Evolutionary conservation across 1,140 invertebrate genomes (phyloP).

Genomic region (Eriosoma lanigerum): DNA sequence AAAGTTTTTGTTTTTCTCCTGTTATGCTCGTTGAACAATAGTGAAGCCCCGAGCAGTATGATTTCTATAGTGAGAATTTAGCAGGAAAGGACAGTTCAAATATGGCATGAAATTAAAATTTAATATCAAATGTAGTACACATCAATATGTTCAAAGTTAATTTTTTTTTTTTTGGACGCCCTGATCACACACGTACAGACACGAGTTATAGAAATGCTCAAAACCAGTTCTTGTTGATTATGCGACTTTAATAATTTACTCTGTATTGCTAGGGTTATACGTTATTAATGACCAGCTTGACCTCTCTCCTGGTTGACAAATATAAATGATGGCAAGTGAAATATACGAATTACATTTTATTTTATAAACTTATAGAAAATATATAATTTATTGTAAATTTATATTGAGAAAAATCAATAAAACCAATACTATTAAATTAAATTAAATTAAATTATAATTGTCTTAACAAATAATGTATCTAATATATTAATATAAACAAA

Average conservation of each 20-base stretch:
- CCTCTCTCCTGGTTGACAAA: slow-evolving; percentile 50
- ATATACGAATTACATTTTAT: slow-evolving; percentile 29
- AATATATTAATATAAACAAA: too few species aligned
- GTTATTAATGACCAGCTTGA: slow-evolving; percentile 51
- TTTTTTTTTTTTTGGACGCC: slow-evolving; percentile 33
- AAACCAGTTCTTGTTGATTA: slow-evolving; percentile 51
- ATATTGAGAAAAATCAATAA: slow-evolving; percentile 14
- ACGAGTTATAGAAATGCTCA: slow-evolving; percentile 40
- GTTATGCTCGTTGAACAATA: slow-evolving; percentile 23
- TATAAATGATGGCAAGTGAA: slow-evolving; percentile 48
- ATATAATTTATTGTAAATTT: slow-evolving; percentile 20
- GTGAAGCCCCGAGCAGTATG: slow-evolving; percentile 8
- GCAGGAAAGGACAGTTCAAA: slow-evolving; percentile 38
- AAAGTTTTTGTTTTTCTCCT: slow-evolving; percentile 43
- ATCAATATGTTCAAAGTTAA: neutral
- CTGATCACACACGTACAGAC: slow-evolving; percentile 27
- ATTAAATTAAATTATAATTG: too few species aligned
- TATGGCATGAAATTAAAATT: slow-evolving; percentile 39
- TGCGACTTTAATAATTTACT: slow-evolving; percentile 49
- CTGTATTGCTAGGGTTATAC: slow-evolving; percentile 38
- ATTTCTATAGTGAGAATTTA: slow-evolving; percentile 32
- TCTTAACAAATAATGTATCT: too few species aligned
- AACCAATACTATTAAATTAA: too few species aligned
- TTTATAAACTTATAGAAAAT: slow-evolving; percentile 14
- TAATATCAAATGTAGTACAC: slow-evolving; percentile 30